A percentile compares a stretch with the other conserved stretches of the same genome.
Conservation (phyloP, 2,113 vertebrate species). For the Platysteira castanea region DNA sequence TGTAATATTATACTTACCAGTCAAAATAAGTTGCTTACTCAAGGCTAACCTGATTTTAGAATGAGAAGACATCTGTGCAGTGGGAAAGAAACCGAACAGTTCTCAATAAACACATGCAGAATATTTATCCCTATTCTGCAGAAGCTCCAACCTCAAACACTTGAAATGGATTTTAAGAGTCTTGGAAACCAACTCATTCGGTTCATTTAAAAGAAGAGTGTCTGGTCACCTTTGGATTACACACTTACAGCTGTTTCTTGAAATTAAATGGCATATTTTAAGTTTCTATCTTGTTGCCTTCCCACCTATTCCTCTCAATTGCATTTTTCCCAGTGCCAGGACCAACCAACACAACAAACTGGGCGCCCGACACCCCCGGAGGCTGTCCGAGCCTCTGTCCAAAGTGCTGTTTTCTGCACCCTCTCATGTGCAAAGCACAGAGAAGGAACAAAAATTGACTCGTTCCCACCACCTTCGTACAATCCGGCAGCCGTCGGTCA, state of each 20-base stretch:
- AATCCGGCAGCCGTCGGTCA: not conserved
- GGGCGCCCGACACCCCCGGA: not conserved
- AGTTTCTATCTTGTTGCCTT: not conserved
- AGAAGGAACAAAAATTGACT: not conserved
- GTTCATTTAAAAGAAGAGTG: accelerated
- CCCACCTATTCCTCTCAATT: not conserved
- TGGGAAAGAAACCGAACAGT: accelerated
- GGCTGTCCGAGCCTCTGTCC: constrained; percentile 66
- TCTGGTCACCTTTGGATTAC: not conserved
- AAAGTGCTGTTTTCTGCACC: constrained; percentile 67
- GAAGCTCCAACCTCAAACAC: not conserved
- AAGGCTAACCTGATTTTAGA: not conserved
- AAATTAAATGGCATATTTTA: not conserved
- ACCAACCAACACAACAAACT: not conserved
- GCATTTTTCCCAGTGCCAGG: not conserved
- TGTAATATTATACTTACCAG: not conserved
- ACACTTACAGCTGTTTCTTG: not conserved
- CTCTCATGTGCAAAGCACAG: not conserved
- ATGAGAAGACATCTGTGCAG: not conserved
- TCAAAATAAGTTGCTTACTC: not conserved
- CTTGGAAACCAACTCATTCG: not conserved
- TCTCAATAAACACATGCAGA: not conserved
- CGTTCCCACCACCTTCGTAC: not conserved
- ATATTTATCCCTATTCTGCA: not conserved
- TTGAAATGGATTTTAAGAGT: not conserved